Conservation (phyloP, 37 sponge, comb jelly and placozoan species). For the Chondrilla cf. caribensis region DNA sequence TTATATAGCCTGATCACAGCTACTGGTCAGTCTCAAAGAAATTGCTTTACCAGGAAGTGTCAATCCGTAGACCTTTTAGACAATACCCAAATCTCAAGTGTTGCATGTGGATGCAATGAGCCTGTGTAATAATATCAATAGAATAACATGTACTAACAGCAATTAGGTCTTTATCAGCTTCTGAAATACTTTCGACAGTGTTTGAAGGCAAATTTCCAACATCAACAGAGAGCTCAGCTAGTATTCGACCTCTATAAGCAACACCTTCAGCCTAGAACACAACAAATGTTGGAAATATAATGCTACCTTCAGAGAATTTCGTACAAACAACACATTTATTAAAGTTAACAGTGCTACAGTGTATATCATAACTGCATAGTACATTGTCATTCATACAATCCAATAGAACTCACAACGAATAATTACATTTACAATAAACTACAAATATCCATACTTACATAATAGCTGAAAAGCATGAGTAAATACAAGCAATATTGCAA, state of each 20-base stretch:
- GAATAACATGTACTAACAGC: slow-evolving; percentile 10
- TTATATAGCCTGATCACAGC: no score
- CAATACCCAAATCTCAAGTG: no score
- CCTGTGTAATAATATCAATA: no score
- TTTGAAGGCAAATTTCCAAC: slow-evolving; percentile 64
- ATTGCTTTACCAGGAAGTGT: no score
- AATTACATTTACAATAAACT: no score
- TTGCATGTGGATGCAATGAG: no score
- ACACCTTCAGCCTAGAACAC: slow-evolving; percentile 76
- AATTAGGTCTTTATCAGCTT: slow-evolving; percentile 46
- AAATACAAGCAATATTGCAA: not conserved
- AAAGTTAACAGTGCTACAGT: not conserved
- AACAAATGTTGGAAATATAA: not conserved
- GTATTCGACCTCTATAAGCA: slow-evolving; percentile 88
- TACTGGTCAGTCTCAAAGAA: no score
- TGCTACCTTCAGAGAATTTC: no score
- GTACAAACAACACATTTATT: not conserved
- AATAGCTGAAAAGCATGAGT: no score
- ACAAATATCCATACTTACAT: no score
- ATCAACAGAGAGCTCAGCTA: slow-evolving; percentile 76
- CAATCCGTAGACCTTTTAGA: no score
- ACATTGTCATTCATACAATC: not conserved
- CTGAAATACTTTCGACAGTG: slow-evolving; percentile 44
- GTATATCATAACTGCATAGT: not conserved
- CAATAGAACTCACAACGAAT: no score